These are phyloP conservation scores for Colostygia pectinataria DNA, from an alignment of 2,888 invertebrate species.

Conservation along the genomic window DNA sequence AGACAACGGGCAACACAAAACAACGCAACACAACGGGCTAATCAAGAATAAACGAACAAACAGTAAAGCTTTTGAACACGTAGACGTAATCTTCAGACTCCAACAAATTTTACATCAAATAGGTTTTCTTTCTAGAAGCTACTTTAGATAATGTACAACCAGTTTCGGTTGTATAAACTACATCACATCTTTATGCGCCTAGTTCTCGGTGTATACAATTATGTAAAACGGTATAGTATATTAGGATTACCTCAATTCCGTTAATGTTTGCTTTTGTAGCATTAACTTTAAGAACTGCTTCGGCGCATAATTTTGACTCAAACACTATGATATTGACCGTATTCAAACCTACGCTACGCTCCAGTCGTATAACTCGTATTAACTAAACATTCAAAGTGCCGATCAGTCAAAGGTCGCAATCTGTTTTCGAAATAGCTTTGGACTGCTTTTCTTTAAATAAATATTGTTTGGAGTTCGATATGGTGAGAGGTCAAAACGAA, in stretches of 20 bases:
- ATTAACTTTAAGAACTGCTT: conserved; percentile 1
- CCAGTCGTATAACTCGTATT: neutral
- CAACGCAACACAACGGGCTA: too few relatives aligned
- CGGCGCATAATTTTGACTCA: conserved; percentile 5
- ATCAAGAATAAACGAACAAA: too few relatives aligned
- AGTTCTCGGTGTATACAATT: conserved; percentile 5
- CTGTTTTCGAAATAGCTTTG: conserved; percentile 23
- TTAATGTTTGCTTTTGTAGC: conserved; percentile 10
- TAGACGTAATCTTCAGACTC: too few relatives aligned
- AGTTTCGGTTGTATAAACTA: conserved; percentile 5
- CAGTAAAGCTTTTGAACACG: too few relatives aligned
- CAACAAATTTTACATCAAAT: conserved; percentile 1
- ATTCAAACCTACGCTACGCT: conserved; percentile 15
- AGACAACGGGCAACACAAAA: too few relatives aligned
- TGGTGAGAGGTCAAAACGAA: conserved; percentile 24
- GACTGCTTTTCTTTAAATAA: conserved; percentile 20
- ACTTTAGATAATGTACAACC: conserved; percentile 1
- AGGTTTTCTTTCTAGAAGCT: too few relatives aligned
- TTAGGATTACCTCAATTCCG: conserved; percentile 9
- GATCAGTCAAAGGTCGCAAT: conserved; percentile 22
- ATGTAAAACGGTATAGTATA: conserved; percentile 13
- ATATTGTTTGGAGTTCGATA: conserved; percentile 9
- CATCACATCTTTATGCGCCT: neutral
- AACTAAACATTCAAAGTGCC: conserved; percentile 11
- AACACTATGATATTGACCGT: conserved; percentile 9